These are phyloP conservation scores for Rhinichthys klamathensis DNA, from an alignment of 2,113 vertebrate species.

Conservation along the genomic window DNA sequence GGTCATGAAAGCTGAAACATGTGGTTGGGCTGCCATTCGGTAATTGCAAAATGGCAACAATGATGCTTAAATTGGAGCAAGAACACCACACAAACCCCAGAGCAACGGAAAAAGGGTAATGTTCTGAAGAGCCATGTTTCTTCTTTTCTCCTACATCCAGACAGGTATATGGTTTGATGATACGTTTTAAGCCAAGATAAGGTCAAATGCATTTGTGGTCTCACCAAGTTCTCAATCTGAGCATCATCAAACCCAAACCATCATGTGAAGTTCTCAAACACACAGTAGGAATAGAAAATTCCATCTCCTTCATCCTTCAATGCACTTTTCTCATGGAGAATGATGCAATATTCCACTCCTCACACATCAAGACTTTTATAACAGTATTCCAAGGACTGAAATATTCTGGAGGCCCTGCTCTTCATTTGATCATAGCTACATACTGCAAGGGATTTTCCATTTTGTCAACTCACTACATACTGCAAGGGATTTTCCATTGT, in stretches of 20 bases:
- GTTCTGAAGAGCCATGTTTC: background rate
- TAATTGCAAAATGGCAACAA: background rate
- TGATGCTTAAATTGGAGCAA: background rate
- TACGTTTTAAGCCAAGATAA: background rate
- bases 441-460: constrained; percentile 12
- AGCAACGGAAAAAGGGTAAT: background rate
- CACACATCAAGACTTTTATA: constrained; percentile 1
- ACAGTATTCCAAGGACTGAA: constrained; percentile 28
- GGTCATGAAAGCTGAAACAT: background rate
- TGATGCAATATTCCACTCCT: constrained; percentile 24
- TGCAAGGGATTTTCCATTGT: constrained; percentile 15
- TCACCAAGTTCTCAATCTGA: background rate
- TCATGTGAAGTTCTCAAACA: background rate
- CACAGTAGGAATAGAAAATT: constrained; percentile 7
- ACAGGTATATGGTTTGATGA: background rate
- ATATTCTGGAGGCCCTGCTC: background rate
- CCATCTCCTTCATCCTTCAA: constrained; percentile 11
- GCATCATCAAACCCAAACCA: background rate
- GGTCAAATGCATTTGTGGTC: background rate
- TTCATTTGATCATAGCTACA: constrained; percentile 26
- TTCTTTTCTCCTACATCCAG: background rate
- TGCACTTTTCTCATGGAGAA: constrained; percentile 12
- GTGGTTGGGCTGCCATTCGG: background rate
- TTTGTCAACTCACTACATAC: background rate
- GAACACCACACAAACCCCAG: background rate